Conservation (phyloP, 2,797 vertebrate genomes). For the Tachyglossus aculeatus region DNA sequence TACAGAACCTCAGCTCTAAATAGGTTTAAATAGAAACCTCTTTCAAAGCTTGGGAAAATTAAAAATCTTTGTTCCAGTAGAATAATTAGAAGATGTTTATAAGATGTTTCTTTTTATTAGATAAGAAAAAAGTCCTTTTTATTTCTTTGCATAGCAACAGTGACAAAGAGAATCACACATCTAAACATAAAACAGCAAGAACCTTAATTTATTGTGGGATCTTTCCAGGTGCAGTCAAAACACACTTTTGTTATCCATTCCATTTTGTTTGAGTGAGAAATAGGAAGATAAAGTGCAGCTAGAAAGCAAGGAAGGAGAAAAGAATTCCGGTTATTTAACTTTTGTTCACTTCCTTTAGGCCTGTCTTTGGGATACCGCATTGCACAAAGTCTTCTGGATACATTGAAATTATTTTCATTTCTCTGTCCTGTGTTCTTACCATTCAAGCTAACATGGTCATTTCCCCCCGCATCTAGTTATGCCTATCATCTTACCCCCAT, state of each 20-base stretch:
- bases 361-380: background rate
- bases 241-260: background rate
- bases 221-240: background rate
- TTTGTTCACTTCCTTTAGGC: background rate
- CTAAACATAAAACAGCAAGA: slow-evolving; percentile 1
- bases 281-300: background rate
- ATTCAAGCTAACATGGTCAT: background rate
- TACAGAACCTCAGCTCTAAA: too few species aligned
- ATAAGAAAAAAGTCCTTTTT: too few species aligned
- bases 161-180: background rate
- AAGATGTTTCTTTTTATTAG: too few species aligned
- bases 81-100: too few species aligned
- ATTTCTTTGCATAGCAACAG: background rate
- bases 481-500: background rate
- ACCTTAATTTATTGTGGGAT: background rate
- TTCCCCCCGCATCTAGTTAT: background rate
- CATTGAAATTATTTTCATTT: background rate
- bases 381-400: background rate
- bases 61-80: too few species aligned
- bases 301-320: background rate
- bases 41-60: too few species aligned
- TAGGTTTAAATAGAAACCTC: too few species aligned
- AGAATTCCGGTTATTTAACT: background rate
- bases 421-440: background rate
- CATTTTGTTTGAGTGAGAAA: background rate